phyloP scores from a whole-genome alignment of 2,888 invertebrate genomes.

The Malacosoma neustria region DNA sequence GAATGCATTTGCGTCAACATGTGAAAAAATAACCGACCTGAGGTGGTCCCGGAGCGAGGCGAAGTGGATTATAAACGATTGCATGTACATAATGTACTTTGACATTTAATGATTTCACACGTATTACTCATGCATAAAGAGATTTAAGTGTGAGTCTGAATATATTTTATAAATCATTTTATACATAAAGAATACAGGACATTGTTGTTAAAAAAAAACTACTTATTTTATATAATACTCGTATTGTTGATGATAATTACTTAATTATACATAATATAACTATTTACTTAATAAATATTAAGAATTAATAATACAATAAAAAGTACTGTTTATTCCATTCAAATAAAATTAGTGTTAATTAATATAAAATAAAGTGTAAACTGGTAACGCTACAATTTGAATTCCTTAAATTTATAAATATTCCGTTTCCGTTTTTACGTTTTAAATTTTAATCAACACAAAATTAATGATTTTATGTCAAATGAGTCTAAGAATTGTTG shows the following conservation, averaged over 20 bases:
- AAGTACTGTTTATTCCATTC: not conserved
- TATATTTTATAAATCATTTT: too few relatives aligned
- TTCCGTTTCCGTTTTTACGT: too few relatives aligned
- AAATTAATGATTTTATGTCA: too few relatives aligned
- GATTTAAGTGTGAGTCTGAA: not conserved
- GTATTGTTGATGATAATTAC: not conserved
- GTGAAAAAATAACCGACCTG: conserved; percentile 27
- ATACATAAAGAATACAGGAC: too few relatives aligned
- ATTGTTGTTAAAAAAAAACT: too few relatives aligned
- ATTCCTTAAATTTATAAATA: too few relatives aligned
- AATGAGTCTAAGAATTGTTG: too few relatives aligned
- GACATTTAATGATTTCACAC: too few relatives aligned
- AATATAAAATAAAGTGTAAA: not conserved
- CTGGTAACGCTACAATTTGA: too few relatives aligned
- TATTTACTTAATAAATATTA: not conserved
- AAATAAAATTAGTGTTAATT: not conserved
- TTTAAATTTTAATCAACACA: too few relatives aligned
- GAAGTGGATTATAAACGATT: conserved; percentile 18
- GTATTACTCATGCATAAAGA: not conserved
- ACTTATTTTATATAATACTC: not conserved
- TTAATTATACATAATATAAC: not conserved
- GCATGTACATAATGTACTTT: too few relatives aligned
- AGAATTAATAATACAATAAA: not conserved
- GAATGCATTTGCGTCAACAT: conserved; percentile 42
- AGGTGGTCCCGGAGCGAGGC: conserved; percentile 19